These are phyloP conservation scores for Catharus ustulatus DNA, from an alignment of 2,797 vertebrate species.

Conservation along the genomic window DNA sequence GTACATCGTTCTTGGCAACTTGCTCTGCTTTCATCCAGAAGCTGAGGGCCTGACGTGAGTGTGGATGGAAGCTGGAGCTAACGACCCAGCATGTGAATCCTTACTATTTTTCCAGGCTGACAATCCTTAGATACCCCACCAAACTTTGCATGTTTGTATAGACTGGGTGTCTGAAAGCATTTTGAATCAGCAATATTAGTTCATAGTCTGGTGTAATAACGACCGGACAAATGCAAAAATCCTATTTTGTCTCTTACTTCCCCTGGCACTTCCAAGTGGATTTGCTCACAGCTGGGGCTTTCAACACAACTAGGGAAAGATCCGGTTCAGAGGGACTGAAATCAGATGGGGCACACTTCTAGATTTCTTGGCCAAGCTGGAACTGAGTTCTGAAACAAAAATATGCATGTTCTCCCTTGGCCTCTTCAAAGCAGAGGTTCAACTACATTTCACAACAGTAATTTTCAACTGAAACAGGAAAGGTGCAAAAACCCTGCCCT, in stretches of 20 bases:
- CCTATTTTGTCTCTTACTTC: not conserved
- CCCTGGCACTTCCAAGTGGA: not conserved
- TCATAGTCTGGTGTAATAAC: not conserved
- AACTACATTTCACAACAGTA: not conserved
- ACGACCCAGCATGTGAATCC: not conserved
- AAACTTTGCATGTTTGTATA: not conserved
- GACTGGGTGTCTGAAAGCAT: not conserved
- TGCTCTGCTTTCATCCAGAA: not conserved
- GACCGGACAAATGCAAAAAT: not conserved
- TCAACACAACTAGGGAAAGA: not conserved
- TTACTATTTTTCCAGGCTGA: not conserved
- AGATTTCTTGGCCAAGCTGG: not conserved
- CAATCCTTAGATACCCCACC: not conserved
- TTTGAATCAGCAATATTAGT: not conserved
- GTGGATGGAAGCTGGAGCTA: not conserved
- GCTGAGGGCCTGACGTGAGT: not conserved
- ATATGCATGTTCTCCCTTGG: not conserved
- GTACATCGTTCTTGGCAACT: not conserved
- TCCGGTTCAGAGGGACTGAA: not conserved
- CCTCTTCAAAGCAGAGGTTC: not conserved
- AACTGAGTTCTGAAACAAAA: not conserved
- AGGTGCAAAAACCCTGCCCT: not conserved
- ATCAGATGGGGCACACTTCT: not conserved
- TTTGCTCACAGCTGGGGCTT: not conserved
- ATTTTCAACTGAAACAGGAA: not conserved